phyloP scores from a whole-genome alignment of 2,888 invertebrate species.

The Orgyia antiqua region DNA sequence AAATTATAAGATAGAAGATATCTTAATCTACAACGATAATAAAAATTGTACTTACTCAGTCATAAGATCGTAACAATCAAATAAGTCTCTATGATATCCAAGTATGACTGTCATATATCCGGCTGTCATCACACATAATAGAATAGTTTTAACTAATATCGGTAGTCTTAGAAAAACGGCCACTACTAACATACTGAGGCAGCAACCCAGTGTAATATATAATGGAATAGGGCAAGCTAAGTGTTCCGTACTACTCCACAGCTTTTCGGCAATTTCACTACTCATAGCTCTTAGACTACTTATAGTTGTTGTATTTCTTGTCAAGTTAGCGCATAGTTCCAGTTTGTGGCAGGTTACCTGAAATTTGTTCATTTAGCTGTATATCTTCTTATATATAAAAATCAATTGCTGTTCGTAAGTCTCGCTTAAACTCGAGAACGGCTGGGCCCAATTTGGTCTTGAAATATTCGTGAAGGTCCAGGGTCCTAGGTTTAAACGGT shows the following conservation, averaged over 20 bases:
- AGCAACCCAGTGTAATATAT: slow-evolving; percentile 91
- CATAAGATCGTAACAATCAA: slow-evolving; percentile 88
- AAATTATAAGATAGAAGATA: too few species aligned
- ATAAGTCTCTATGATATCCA: slow-evolving; percentile 87
- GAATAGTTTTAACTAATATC: slow-evolving; percentile 87
- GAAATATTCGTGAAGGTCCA: too few species aligned
- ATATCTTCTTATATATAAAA: too few species aligned
- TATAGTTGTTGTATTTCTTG: slow-evolving; percentile 71
- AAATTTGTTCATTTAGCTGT: slow-evolving; percentile 18
- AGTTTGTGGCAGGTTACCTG: slow-evolving; percentile 68
- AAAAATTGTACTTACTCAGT: slow-evolving; percentile 79
- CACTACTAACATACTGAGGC: slow-evolving; percentile 89
- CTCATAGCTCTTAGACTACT: slow-evolving; percentile 61
- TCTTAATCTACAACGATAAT: too few species aligned
- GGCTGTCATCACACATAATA: slow-evolving; percentile 87
- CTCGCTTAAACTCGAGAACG: too few species aligned
- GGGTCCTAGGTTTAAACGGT: too few species aligned
- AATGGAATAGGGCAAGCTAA: slow-evolving; percentile 90
- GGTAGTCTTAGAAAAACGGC: slow-evolving; percentile 91
- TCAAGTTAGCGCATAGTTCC: slow-evolving; percentile 58
- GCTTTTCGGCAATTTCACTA: slow-evolving; percentile 43
- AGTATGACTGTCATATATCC: slow-evolving; percentile 89
- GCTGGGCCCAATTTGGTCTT: too few species aligned
- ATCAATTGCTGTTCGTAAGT: too few species aligned
- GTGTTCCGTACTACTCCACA: slow-evolving; percentile 79